phyloP scores from a whole-genome alignment of 2,113 vertebrate species.

The rabbit (Oryctolagus cuniculus) region DNA sequence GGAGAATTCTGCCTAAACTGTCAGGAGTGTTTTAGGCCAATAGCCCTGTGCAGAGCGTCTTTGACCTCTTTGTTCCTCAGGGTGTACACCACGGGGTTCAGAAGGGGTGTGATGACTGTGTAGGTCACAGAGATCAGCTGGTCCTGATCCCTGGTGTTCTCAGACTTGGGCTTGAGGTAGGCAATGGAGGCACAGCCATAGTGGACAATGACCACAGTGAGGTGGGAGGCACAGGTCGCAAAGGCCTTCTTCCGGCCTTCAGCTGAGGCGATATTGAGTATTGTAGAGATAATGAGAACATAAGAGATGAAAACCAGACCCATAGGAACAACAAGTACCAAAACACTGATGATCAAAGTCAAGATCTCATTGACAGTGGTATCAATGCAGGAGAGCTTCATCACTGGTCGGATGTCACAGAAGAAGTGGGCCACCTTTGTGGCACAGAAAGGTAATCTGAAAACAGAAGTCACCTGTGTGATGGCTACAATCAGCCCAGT shows the following conservation, averaged over 20 bases:
- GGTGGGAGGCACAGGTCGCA: constrained; percentile 57
- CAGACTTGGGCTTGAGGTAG: constrained; percentile 63
- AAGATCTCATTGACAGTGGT: constrained; percentile 34
- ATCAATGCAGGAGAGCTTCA: constrained; percentile 43
- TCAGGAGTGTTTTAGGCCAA: constrained; percentile 4
- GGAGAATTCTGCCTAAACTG: background rate
- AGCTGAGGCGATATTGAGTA: constrained; percentile 20
- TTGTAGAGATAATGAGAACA: constrained; percentile 23
- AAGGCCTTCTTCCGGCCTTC: constrained; percentile 54
- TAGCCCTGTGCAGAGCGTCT: background rate
- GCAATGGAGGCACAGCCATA: constrained; percentile 3
- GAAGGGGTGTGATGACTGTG: background rate
- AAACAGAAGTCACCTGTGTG: background rate
- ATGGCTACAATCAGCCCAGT: background rate
- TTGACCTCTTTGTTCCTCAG: constrained; percentile 69
- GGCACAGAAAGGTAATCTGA: constrained; percentile 63
- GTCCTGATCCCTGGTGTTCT: constrained; percentile 19
- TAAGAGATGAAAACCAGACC: constrained; percentile 66
- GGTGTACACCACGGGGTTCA: constrained; percentile 57
- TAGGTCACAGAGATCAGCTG: constrained; percentile 54
- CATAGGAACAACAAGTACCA: constrained; percentile 35
- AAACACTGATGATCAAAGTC: background rate
- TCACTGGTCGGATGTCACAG: constrained; percentile 41
- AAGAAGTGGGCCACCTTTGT: constrained; percentile 62
- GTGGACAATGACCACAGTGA: constrained; percentile 29